These are phyloP conservation scores for Yponomeuta evonymella DNA, from an alignment of 2,888 invertebrate genomes.

Conservation along the genomic window DNA sequence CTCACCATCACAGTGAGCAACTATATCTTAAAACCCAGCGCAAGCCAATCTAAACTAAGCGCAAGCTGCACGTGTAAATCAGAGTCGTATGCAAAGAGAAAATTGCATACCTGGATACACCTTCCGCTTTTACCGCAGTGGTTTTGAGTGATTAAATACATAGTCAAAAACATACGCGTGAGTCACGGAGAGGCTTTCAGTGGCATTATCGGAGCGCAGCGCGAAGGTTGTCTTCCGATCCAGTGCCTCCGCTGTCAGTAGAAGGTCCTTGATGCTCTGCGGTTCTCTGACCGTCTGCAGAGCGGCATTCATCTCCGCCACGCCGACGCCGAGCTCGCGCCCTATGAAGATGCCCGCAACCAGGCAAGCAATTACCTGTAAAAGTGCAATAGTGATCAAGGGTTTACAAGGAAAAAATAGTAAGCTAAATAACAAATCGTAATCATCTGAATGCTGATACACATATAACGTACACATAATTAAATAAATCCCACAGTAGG, in stretches of 20 bases:
- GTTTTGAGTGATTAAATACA: not conserved
- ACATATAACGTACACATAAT: too few relatives aligned
- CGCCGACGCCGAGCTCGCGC: conserved; percentile 32
- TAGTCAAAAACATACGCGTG: conserved; percentile 36
- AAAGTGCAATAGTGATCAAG: not conserved
- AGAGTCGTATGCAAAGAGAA: too few relatives aligned
- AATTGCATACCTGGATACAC: too few relatives aligned
- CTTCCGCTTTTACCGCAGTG: too few relatives aligned
- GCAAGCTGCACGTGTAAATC: too few relatives aligned
- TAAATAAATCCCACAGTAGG: too few relatives aligned
- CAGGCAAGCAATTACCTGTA: conserved; percentile 42
- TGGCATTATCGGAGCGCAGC: conserved; percentile 39
- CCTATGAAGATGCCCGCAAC: conserved; percentile 49
- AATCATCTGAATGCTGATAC: too few relatives aligned
- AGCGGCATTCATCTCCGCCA: conserved; percentile 29
- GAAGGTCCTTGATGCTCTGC: conserved; percentile 36
- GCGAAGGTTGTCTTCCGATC: conserved; percentile 41
- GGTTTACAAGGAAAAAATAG: too few relatives aligned
- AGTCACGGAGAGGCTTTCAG: conserved; percentile 39
- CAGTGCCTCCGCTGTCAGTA: conserved; percentile 44
- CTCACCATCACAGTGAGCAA: too few relatives aligned
- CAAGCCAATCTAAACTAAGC: too few relatives aligned
- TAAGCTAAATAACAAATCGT: too few relatives aligned
- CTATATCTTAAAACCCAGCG: too few relatives aligned
- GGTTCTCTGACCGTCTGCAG: conserved; percentile 21